Evolutionary conservation across 1,140 invertebrate genomes (phyloP).

Genomic region (Carcinoscorpius rotundicauda): DNA sequence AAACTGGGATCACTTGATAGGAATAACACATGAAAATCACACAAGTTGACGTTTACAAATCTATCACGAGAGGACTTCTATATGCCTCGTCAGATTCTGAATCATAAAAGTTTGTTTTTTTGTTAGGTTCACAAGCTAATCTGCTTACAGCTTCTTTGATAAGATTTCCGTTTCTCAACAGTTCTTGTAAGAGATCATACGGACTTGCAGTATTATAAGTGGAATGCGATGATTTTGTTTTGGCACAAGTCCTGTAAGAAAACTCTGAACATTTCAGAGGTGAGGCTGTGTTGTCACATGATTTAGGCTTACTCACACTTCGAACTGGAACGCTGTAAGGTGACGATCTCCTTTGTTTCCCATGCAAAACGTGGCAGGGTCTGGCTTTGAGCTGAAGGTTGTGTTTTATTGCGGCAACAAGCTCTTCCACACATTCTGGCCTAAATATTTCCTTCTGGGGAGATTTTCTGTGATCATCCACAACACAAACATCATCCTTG

Average conservation of each 20-base stretch:
- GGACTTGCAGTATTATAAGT: conserved; percentile 40
- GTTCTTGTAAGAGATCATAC: conserved; percentile 49
- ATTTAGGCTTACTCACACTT: conserved; percentile 24
- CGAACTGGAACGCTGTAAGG: conserved; percentile 46
- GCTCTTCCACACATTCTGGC: conserved; percentile 44
- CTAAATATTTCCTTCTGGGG: background rate
- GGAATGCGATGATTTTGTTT: too few species aligned
- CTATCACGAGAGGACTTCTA: too few species aligned
- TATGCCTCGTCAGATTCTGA: too few species aligned
- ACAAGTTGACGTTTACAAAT: too few species aligned
- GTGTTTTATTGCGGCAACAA: conserved; percentile 55
- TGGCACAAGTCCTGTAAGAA: too few species aligned
- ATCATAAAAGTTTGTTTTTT: too few species aligned
- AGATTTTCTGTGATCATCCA: background rate
- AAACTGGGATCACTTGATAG: too few species aligned
- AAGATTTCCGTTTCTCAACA: conserved; percentile 49
- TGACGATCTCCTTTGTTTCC: conserved; percentile 40
- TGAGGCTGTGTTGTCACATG: conserved; percentile 16
- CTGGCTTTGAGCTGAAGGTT: conserved; percentile 44
- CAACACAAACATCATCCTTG: background rate
- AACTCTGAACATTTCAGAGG: too few species aligned
- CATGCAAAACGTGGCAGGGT: conserved; percentile 33
- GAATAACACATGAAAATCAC: too few species aligned
- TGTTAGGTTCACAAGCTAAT: conserved; percentile 25
- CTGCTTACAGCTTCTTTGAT: conserved; percentile 56